Base-by-base conservation (phyloP, 2,113 vertebrate species). In the Dendrocopos noguchii region DNA sequence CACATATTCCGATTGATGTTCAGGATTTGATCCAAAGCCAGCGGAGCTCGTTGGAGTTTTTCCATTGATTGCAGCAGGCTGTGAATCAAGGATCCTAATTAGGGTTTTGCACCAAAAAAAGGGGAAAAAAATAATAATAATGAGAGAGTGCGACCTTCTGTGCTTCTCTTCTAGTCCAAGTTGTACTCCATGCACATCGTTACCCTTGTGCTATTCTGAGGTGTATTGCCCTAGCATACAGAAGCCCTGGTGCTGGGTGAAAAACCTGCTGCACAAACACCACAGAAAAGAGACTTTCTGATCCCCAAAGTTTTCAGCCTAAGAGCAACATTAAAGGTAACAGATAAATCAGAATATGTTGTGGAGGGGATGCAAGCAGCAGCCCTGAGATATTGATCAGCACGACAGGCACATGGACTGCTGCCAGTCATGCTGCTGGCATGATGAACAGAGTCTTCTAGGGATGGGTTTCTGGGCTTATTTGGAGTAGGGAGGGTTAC, bases 1-100 rank as follows among this genome's bases (percentile, higher is more conserved):
- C 33, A 29, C n/a, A 3, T 71, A 31, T 47, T 29, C 88, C 60
- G 67, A 12, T 44, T 90, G 72, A 92, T 57, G 75, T 12, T 71
- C 80, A 92, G 87, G 46, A 27, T 56, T 88, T 85, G 89, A 77
- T 76, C 81, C 87, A 89, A 89, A 92, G 15, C 46, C 87, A 83
- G 56, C 21, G 57, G 11, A 82, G 70, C 78, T 77, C 70, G 1
- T 44, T 88, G 92, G 86, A 72, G 15, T 36, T 70, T 81, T 84
- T 90, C 67, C 89, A 77, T 44, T 76, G 64, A 63, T 42, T 87
- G 87, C 86, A 65, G 19, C 34, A 53, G 80, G 77, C 77, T 93
- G 63, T 52, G 78, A 84, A 92, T 71, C 71, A 47, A 87, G 27
- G 44, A 42, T 87, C 36, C 29, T 92, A 87, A 94, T 93, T 82